Base-by-base conservation (phyloP, 2,113 vertebrate genomes). In the Oncorhynchus kisutch region DNA sequence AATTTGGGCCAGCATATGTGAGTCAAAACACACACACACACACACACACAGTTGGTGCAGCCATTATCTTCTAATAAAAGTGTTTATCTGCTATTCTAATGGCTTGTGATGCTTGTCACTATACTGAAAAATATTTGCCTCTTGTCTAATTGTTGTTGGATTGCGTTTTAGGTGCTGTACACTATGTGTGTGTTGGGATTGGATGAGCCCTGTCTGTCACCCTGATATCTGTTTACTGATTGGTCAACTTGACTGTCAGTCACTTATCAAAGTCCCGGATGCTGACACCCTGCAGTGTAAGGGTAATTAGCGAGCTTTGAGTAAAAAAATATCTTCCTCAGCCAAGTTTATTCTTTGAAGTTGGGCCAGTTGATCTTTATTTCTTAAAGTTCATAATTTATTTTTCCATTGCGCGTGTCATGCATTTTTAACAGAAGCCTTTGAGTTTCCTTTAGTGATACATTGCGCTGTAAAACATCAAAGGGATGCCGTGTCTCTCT, bases 341-440 rank as follows among this genome's bases (percentile, higher is more conserved):
- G 95, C 96, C 95, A 94, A 95, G 94, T 94, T 93, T 93, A 90
- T 92, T 91, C 96, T 97, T 98, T 98, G 97, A 98, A 95, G 96
- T 96, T 87, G 81, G 92, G 92, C 92, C 93, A 90, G 95, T 97
- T 97, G 96, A 97, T 98, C 96, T 97, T 91, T 89, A 90, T 93
- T 90, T 92, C 81, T 94, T 91, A 94, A 95, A 95, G 94, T 97
- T 96, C 94, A 95, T 96, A 96, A 96, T 94, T 95, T 97, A 90
- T 91, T 97, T 92, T 89, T 86, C 9, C 16, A 1, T 62, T 24
- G 94, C 94, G 94, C 94, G 95, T 96, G 95, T 95, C 95, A 97
- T 97, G 96, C 97, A 97, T 98, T 96, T 97, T 98, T 97, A 97
- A 97, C 96, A 94, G 24, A 95, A 95, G 94, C 94, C 96, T 97